Evolutionary conservation across 2,797 vertebrate species (phyloP).

Genomic region (Semaprochilodus insignis): DNA sequence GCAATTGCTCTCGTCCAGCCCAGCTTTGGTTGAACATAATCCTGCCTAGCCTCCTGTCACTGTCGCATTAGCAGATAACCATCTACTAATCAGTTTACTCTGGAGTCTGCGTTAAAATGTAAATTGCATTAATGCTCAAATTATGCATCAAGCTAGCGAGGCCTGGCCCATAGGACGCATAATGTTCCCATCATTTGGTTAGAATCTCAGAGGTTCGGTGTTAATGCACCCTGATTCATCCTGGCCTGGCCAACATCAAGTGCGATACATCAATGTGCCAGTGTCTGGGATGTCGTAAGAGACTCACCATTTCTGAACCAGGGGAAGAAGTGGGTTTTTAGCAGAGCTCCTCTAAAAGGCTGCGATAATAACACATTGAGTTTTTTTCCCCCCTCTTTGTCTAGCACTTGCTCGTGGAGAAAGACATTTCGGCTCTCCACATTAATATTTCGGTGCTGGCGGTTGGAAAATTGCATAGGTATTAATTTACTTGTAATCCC

Average conservation of each 20-base stretch:
- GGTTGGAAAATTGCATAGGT: slow-evolving; percentile 65
- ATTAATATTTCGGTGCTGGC: slow-evolving; percentile 66
- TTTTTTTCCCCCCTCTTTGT: slow-evolving; percentile 62
- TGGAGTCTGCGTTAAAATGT: slow-evolving; percentile 84
- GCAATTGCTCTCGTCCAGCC: slow-evolving; percentile 62
- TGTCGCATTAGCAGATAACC: slow-evolving; percentile 82
- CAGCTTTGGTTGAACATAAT: slow-evolving; percentile 71
- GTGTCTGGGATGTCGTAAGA: slow-evolving; percentile 74
- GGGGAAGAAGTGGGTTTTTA: slow-evolving; percentile 72
- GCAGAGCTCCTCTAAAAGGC: slow-evolving; percentile 72
- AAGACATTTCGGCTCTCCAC: slow-evolving; percentile 65
- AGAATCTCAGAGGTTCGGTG: slow-evolving; percentile 79
- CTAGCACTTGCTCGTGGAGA: slow-evolving; percentile 67
- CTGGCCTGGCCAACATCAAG: slow-evolving; percentile 79
- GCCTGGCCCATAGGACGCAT: slow-evolving; percentile 75
- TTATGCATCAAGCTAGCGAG: slow-evolving; percentile 81
- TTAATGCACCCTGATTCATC: slow-evolving; percentile 81
- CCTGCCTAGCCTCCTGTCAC: slow-evolving; percentile 71
- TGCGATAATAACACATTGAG: slow-evolving; percentile 70
- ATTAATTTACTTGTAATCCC: slow-evolving; percentile 76
- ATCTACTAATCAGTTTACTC: slow-evolving; percentile 86
- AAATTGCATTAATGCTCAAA: slow-evolving; percentile 85
- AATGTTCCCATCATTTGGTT: slow-evolving; percentile 80
- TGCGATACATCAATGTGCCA: slow-evolving; percentile 70
- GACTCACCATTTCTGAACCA: slow-evolving; percentile 65